Evolutionary conservation across 2,113 vertebrate genomes (phyloP).

Genomic region (Pseudorectes ferrugineus): DNA sequence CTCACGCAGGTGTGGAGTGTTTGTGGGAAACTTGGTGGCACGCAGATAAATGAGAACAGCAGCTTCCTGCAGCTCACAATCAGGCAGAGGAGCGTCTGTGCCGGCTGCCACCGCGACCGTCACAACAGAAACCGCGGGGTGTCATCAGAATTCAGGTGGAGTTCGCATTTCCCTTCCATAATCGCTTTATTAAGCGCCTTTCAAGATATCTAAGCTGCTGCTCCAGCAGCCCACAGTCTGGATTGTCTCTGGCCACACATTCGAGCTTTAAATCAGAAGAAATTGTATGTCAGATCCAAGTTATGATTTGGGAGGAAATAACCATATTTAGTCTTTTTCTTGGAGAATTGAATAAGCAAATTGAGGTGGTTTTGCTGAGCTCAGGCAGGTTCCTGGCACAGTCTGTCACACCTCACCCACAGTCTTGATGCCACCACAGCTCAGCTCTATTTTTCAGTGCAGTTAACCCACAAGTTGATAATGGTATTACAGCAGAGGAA

Average conservation of each 20-base stretch:
- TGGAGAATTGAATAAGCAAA: not conserved
- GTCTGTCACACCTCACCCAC: rapidly evolving
- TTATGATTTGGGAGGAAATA: not conserved
- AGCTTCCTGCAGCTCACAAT: slow-evolving; percentile 48
- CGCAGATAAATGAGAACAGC: slow-evolving; percentile 25
- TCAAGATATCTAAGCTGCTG: not conserved
- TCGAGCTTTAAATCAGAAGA: not conserved
- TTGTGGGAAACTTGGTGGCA: not conserved
- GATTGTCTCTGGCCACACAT: not conserved
- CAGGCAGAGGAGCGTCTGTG: not conserved
- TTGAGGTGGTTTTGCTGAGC: rapidly evolving
- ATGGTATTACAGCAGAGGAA: not conserved
- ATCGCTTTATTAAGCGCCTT: not conserved
- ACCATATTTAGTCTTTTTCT: not conserved
- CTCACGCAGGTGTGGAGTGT: not conserved
- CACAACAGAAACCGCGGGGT: slow-evolving; percentile 38
- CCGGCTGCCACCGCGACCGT: not conserved
- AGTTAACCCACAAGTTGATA: not conserved
- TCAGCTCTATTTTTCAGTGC: not conserved
- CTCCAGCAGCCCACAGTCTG: not conserved
- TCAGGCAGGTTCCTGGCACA: not conserved
- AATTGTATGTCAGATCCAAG: not conserved
- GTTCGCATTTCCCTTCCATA: not conserved
- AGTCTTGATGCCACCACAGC: not conserved
- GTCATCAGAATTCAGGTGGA: not conserved